Percentiles rank a stretch among this genome's conserved stretches.
Conservation (phyloP, 2,113 vertebrate genomes). For the Amazona vittata region DNA sequence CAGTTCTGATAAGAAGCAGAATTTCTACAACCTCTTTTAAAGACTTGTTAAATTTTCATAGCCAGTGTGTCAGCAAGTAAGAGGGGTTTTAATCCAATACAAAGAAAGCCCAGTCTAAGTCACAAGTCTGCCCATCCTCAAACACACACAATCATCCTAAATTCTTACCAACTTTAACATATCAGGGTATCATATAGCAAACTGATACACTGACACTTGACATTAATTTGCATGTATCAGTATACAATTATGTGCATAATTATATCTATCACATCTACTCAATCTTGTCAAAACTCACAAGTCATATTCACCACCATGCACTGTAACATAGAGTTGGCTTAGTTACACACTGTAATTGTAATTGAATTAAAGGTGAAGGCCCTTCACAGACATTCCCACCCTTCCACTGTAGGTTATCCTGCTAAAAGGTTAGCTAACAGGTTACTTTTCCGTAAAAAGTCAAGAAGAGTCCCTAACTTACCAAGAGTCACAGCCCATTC, state of each 20-base stretch:
- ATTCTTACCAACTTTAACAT: too few relatives aligned
- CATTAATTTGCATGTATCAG: not conserved
- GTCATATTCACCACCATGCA: not conserved
- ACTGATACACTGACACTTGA: not conserved
- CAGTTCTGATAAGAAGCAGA: not conserved
- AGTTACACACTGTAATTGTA: not conserved
- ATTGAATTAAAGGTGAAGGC: not conserved
- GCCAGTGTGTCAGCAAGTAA: not conserved
- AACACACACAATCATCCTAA: not conserved
- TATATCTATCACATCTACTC: accelerated
- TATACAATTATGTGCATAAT: not conserved
- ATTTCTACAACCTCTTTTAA: not conserved
- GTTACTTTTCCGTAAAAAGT: too few relatives aligned
- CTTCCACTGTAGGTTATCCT: not conserved
- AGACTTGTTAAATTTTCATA: not conserved
- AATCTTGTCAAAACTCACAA: not conserved
- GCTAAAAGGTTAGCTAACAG: not conserved
- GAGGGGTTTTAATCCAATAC: not conserved
- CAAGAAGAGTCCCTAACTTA: not conserved
- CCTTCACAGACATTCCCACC: not conserved
- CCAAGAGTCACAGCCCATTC: not conserved
- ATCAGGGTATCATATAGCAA: not conserved
- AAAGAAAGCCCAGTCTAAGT: not conserved
- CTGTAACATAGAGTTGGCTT: accelerated
- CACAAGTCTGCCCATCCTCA: not conserved